Evolutionary conservation across 2,888 invertebrate species (phyloP).

Genomic region (Villa cingulata): DNA sequence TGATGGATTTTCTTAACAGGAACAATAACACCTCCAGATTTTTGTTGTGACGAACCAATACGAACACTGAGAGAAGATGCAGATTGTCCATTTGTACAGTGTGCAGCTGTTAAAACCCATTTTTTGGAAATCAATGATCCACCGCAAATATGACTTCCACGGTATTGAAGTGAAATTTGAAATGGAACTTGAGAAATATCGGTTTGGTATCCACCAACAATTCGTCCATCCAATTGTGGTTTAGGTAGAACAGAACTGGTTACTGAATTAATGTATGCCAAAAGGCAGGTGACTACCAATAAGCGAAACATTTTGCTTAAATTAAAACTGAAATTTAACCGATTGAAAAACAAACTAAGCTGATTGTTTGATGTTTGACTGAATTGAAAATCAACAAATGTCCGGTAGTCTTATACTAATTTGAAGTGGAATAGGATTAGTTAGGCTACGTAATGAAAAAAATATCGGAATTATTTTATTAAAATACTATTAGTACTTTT

Average conservation of each 20-base stretch:
- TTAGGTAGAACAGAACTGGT: background rate
- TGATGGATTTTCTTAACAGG: slow-evolving; percentile 23
- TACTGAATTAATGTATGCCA: background rate
- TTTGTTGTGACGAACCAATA: slow-evolving; percentile 29
- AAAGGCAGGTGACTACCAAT: background rate
- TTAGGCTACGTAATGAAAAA: too few species aligned
- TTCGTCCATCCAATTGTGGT: slow-evolving; percentile 23
- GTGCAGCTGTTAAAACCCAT: slow-evolving; percentile 36
- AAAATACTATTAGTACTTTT: too few species aligned
- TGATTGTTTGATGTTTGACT: too few species aligned
- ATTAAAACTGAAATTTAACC: too few species aligned
- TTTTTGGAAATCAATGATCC: slow-evolving; percentile 32
- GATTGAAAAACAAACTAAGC: too few species aligned
- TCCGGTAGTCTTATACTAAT: too few species aligned
- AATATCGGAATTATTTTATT: too few species aligned
- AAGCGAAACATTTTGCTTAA: slow-evolving; percentile 2
- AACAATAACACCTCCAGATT: slow-evolving; percentile 29
- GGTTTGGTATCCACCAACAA: slow-evolving; percentile 35
- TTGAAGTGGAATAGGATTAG: too few species aligned
- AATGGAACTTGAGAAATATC: slow-evolving; percentile 34
- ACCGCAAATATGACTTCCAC: slow-evolving; percentile 34
- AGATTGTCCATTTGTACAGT: slow-evolving; percentile 24
- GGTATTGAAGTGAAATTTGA: slow-evolving; percentile 35
- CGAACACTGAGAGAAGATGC: slow-evolving; percentile 22
- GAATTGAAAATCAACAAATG: too few species aligned